phyloP scores from a whole-genome alignment of 2,888 invertebrate genomes.

The Strigamia crassipes region DNA sequence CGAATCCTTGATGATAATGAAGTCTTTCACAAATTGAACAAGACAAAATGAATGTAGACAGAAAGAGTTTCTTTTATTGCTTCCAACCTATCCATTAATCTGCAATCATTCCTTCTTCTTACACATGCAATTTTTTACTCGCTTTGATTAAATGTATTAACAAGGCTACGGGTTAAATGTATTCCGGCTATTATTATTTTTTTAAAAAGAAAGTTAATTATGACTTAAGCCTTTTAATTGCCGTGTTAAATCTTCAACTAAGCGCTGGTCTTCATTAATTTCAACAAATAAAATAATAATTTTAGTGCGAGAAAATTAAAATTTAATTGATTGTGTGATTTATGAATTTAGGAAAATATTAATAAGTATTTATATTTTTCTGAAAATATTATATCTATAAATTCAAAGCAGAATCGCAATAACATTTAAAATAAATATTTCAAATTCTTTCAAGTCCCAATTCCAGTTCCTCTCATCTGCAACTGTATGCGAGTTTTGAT shows the following conservation, averaged over 20 bases:
- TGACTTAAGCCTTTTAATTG: neutral
- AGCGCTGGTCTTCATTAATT: neutral
- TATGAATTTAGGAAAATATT: no score
- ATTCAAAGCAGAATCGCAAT: neutral
- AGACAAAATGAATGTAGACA: slow-evolving; percentile 6
- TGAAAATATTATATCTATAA: no score
- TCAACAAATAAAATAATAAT: neutral
- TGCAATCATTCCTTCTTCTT: neutral
- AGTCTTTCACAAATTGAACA: slow-evolving; percentile 22
- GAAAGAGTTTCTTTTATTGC: neutral
- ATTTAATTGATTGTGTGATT: no score
- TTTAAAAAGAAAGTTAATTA: neutral
- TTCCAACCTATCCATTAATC: neutral
- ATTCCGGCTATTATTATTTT: neutral
- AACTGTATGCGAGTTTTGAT: slow-evolving; percentile 26
- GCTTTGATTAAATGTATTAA: neutral
- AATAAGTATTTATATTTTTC: no score
- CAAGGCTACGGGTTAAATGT: neutral
- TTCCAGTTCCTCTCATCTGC: slow-evolving; percentile 14
- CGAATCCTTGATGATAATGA: slow-evolving; percentile 14
- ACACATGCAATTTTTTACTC: neutral
- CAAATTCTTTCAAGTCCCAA: slow-evolving; percentile 32
- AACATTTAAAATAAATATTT: slow-evolving; percentile 7
- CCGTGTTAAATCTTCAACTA: neutral
- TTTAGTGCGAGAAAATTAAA: no score